These are phyloP conservation scores for Leptobrachium leishanense DNA, from an alignment of 2,113 vertebrate genomes.

Conservation along the genomic window DNA sequence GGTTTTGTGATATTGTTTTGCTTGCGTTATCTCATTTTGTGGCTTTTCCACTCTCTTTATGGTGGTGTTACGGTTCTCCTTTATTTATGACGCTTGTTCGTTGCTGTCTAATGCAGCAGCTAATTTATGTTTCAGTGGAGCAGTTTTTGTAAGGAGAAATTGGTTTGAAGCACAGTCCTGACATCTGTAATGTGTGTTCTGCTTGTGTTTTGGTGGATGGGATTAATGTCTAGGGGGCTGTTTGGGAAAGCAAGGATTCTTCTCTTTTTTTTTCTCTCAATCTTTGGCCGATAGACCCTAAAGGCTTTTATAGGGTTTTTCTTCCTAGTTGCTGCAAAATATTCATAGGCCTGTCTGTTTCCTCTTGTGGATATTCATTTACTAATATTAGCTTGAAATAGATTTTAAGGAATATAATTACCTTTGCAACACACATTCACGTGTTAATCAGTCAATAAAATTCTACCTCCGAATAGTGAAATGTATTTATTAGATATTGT, in stretches of 20 bases:
- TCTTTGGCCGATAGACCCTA: constrained; percentile 37
- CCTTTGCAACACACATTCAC: not conserved
- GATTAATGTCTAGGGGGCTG: constrained; percentile 50
- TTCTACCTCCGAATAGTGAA: no score
- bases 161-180: constrained; percentile 48
- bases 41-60: constrained; percentile 49
- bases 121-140: constrained; percentile 48
- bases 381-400: constrained; percentile 15
- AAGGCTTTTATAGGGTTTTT: constrained; percentile 38
- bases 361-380: not conserved
- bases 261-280: constrained; percentile 26
- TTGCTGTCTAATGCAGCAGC: constrained; percentile 45
- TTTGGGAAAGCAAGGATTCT: constrained; percentile 32
- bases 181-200: constrained; percentile 50
- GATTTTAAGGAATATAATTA: constrained; percentile 12
- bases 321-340: constrained; percentile 23
- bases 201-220: constrained; percentile 48
- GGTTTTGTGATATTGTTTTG: constrained; percentile 49
- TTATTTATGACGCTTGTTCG: constrained; percentile 47
- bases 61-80: constrained; percentile 44
- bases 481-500: no score
- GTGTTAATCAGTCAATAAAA: no score
- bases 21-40: constrained; percentile 49
- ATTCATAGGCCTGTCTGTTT: constrained; percentile 35
- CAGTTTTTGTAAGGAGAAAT: constrained; percentile 48